Evolutionary conservation across 2,797 vertebrate species (phyloP).

Genomic region (Esox lucius): DNA sequence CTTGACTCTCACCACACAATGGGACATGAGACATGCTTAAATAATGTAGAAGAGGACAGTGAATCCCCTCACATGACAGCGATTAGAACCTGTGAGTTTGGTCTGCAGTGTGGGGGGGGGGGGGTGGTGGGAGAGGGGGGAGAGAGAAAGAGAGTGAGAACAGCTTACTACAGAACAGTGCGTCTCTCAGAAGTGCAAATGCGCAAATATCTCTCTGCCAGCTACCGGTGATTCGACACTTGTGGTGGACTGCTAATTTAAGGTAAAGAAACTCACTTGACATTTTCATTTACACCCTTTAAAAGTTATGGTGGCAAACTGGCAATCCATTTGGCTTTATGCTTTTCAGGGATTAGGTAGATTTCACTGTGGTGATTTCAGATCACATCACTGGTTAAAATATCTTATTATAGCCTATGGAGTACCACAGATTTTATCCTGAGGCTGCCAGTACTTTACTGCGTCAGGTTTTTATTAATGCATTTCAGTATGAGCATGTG

Average conservation of each 20-base stretch:
- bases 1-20: constrained; percentile 26
- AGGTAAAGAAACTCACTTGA: constrained; percentile 50
- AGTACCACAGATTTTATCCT: too few species aligned
- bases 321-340: not conserved
- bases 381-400: not conserved
- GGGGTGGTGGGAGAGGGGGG: not conserved
- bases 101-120: constrained; percentile 22
- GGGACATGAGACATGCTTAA: constrained; percentile 45
- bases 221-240: not conserved
- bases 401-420: too few species aligned
- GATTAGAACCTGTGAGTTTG: constrained; percentile 55
- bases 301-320: not conserved
- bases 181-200: not conserved
- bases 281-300: not conserved
- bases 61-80: constrained; percentile 71
- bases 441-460: not conserved
- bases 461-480: not conserved
- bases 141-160: constrained; percentile 1
- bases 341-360: not conserved
- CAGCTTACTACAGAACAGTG: not conserved
- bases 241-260: constrained; percentile 23
- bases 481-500: not conserved
- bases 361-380: not conserved
- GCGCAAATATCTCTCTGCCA: constrained; percentile 8
- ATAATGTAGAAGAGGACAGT: constrained; percentile 37